These are phyloP conservation scores for Dascillus cervinus DNA, from an alignment of 2,888 invertebrate genomes.

Conservation along the genomic window DNA sequence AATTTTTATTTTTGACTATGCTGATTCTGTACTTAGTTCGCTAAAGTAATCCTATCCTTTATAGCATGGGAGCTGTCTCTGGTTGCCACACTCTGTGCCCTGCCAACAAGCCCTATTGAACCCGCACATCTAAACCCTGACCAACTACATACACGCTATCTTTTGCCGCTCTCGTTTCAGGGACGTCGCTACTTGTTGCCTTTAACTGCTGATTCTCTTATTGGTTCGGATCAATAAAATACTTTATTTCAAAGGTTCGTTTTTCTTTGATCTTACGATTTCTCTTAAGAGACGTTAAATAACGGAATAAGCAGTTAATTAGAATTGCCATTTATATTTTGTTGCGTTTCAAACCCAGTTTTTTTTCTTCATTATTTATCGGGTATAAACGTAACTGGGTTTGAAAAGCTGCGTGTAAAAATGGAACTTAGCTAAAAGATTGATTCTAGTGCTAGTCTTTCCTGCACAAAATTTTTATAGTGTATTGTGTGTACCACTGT, in stretches of 20 bases:
- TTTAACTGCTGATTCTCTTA: constrained; percentile 4
- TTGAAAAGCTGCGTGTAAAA: too few relatives aligned
- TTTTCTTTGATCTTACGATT: too few relatives aligned
- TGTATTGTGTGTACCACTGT: constrained; percentile 21
- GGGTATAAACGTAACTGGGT: too few relatives aligned
- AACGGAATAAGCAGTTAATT: not conserved
- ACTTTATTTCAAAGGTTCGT: too few relatives aligned
- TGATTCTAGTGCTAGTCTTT: constrained; percentile 4
- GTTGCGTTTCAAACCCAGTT: too few relatives aligned
- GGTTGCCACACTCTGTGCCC: constrained; percentile 27
- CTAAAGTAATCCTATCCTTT: constrained; percentile 19
- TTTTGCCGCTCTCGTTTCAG: constrained; percentile 14
- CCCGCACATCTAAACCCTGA: constrained; percentile 19
- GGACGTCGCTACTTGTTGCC: constrained; percentile 4
- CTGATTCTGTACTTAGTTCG: constrained; percentile 21
- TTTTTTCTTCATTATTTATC: too few relatives aligned
- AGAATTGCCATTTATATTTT: too few relatives aligned
- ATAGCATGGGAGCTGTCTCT: constrained; percentile 26
- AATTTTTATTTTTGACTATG: constrained; percentile 12
- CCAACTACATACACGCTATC: constrained; percentile 13
- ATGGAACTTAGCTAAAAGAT: too few relatives aligned
- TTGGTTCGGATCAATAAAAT: not conserved
- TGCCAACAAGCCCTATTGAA: constrained; percentile 34
- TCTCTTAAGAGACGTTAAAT: too few relatives aligned
- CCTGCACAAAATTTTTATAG: constrained; percentile 15